A percentile compares a stretch with the other conserved stretches of the same genome.
Conservation (phyloP, 2,888 invertebrate genomes). For the Clanis bilineata region DNA sequence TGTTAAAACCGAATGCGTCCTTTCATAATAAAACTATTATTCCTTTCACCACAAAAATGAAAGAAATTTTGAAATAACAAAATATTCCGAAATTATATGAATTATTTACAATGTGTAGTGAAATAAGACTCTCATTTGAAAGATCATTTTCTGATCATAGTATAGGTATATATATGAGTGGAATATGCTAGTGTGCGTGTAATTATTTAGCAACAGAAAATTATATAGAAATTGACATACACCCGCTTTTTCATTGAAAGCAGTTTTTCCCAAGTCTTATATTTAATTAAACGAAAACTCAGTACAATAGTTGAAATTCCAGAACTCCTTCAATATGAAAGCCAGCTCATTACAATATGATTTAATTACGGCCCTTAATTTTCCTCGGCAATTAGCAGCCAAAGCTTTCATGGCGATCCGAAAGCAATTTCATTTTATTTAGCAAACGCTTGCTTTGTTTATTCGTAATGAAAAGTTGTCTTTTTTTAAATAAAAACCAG, state of each 20-base stretch:
- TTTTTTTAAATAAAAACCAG: too few relatives aligned
- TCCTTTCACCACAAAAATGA: too few relatives aligned
- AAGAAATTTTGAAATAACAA: not conserved
- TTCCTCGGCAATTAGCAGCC: slow-evolving; percentile 36
- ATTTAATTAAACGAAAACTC: not conserved
- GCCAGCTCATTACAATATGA: slow-evolving; percentile 10
- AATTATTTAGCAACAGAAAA: not conserved
- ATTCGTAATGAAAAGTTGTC: not conserved
- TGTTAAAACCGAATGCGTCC: not conserved
- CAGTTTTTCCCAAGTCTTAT: not conserved
- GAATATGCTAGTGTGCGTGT: too few relatives aligned
- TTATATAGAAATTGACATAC: not conserved
- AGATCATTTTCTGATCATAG: too few relatives aligned
- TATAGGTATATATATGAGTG: too few relatives aligned
- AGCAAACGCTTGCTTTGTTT: slow-evolving; percentile 11
- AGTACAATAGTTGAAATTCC: slow-evolving; percentile 4
- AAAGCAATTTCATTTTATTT: slow-evolving; percentile 16
- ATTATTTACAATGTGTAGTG: not conserved
- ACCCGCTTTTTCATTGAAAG: not conserved
- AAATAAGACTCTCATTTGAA: not conserved
- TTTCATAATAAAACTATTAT: not conserved
- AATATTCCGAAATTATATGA: not conserved
- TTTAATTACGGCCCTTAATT: slow-evolving; percentile 30
- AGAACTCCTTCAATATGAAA: slow-evolving; percentile 12
- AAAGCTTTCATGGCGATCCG: slow-evolving; percentile 24